Base-by-base conservation (phyloP, 2,113 vertebrate species). In the Pseudopodoces humilis region DNA sequence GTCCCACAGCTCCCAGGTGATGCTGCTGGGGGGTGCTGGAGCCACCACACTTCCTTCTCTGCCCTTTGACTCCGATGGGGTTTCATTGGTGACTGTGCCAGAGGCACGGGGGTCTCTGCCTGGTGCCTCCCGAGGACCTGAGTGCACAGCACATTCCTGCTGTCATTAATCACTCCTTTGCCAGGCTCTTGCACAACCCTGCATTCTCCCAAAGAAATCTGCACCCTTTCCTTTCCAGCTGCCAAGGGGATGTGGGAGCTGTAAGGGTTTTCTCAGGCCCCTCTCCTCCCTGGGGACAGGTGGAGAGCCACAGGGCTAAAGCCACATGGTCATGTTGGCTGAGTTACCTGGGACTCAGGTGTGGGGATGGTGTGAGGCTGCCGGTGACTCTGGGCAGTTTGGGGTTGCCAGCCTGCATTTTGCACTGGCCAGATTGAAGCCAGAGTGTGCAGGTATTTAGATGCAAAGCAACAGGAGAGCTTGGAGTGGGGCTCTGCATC, bases 311-410 rank as follows among this genome's bases (percentile, higher is more conserved):
- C 30, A 39, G 80, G 43, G 35, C 35, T 74, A 11, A 83, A 72
- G 59, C 55, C 18, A 2, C 43, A 0, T 0, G 11, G 44, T 35
- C 1, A 0, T 4, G 0, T 15, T 52, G 79, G 28, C 65, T 20
- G 69, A 62, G 47, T 79, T 67, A 43, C 44, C 10, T 30, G 68
- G 30, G 23, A 3, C 50, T 62, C 2, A 0, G 33, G 33, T 33
- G 33, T 5, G 22, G 64, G 27, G 15, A 19, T 39, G 74, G 27
- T 53, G 13, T 0, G 0, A 71, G 62, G 65, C 22, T 85, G 39
- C 11, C 76, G 15, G 24, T 35, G 50, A 58, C 62, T 55, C 71
- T 52, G 74, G 87, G 55, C 56, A 0, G 55, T 71, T 84, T 92
- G 62, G 39, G 39, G 14, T 46, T 88, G 62, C 70, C 90, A 82